Base-by-base conservation (phyloP, 2,888 invertebrate species). In the Drosophila testacea region DNA sequence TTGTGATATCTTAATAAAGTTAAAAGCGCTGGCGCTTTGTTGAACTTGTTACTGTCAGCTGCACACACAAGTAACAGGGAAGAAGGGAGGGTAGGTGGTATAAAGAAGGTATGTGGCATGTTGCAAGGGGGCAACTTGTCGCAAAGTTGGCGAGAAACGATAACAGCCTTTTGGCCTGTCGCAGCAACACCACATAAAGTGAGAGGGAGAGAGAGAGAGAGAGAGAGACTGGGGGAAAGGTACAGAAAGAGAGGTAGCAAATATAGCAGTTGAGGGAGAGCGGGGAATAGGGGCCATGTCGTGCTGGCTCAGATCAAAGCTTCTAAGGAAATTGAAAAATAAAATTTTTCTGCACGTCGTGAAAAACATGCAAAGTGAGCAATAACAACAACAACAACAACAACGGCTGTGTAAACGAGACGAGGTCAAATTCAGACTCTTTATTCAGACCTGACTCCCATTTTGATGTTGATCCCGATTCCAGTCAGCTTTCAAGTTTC, bases 1-100 rank as follows among this genome's bases (percentile, higher is more conserved):
- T 81, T 83, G 81, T 69, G 77, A 83, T 83, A 83, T 79, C 83
- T 85, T 85, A 87, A 85, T 85, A 81, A 85, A 81, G 83, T 85
- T 87, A 83, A 79, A 79, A 87, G 81, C 75, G 75, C 61, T 13
- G 70, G 51, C 67, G 81, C 83, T 84, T 82, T 81, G 77, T 67
- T 75, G 55, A 64, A 70, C 72, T 74, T 74, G 79, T 74, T 74
- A 83, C 83, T 83, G 86, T 87, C 84, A 84, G 70, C 59, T 81
- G 74, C 83, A 84, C 62, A 84, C 62, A 78, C 60, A 56, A 30
- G 27, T 51, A 60, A n/a, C 41, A 9, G 6, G 51, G 4, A 11
- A 6, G 11, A 36, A 1, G 27, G 4, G 9, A 1, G 38, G 38
- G 22, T 4, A 1, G 4, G 32, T 4, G 34, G 56, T 5, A 22